These are phyloP conservation scores for Tolypeutes matacus DNA, from an alignment of 2,797 vertebrate genomes.

Conservation along the genomic window DNA sequence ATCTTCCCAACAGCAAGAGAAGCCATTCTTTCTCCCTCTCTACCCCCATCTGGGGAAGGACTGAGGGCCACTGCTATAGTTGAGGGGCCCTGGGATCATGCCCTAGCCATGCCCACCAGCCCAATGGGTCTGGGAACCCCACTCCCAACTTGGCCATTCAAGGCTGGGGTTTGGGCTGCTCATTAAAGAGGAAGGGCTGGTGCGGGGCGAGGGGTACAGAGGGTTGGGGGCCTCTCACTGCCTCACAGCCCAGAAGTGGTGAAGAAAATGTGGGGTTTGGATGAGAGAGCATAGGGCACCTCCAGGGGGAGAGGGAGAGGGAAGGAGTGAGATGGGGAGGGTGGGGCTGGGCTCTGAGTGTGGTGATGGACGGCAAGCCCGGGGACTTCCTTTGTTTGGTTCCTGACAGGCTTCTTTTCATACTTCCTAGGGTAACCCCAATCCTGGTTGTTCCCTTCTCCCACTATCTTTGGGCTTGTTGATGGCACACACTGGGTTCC, in stretches of 20 bases:
- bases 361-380: accelerated
- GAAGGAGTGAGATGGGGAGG: not conserved
- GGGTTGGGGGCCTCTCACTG: not conserved
- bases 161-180: not conserved
- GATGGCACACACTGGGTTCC: not conserved
- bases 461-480: not conserved
- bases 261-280: not conserved
- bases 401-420: not conserved
- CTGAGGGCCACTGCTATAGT: not conserved
- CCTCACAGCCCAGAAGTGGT: not conserved
- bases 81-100: not conserved
- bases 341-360: accelerated
- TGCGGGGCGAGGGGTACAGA: accelerated
- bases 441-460: not conserved
- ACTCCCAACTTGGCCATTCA: not conserved
- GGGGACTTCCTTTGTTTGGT: not conserved
- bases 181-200: not conserved
- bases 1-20: conserved; percentile 67
- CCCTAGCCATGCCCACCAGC: not conserved
- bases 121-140: not conserved
- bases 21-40: not conserved
- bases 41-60: not conserved
- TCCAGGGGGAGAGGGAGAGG: not conserved
- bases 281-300: not conserved
- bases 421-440: no score